Percentiles rank a stretch among this genome's conserved stretches.
Evolutionary conservation across 2,113 vertebrate species (phyloP).

Genomic region (Oceanites oceanicus): DNA sequence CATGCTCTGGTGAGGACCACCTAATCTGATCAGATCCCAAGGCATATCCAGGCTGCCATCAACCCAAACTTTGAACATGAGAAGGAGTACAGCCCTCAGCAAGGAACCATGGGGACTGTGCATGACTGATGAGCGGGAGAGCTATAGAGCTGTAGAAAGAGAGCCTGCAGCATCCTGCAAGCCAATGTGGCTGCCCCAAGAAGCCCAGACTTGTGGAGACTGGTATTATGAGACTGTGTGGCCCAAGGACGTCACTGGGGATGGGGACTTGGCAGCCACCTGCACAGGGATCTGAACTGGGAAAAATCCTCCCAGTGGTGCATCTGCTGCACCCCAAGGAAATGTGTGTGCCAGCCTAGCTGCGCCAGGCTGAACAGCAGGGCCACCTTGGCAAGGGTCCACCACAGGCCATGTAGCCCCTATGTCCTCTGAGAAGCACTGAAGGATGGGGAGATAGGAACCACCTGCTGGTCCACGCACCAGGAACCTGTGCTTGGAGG

Average conservation of each 20-base stretch:
- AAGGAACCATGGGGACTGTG: not conserved
- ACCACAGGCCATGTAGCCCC: not conserved
- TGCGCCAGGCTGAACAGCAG: not conserved
- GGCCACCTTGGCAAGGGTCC: not conserved
- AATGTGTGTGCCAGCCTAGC: not conserved
- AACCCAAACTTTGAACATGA: not conserved
- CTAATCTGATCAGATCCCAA: conserved; percentile 29
- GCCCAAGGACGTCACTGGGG: not conserved
- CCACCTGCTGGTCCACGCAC: not conserved
- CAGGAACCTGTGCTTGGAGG: not conserved
- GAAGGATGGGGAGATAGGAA: not conserved
- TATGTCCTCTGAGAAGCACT: not conserved
- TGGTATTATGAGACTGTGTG: rapidly evolving
- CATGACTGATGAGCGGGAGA: not conserved
- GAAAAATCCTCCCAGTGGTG: not conserved
- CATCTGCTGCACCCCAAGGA: not conserved
- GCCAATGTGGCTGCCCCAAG: not conserved
- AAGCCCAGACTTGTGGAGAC: not conserved
- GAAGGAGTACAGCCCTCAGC: not conserved
- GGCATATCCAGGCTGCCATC: not conserved
- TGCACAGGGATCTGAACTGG: not conserved
- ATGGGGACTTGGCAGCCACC: not conserved
- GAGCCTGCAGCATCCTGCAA: not conserved
- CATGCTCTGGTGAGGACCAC: conserved; percentile 50
- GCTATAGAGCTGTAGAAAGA: not conserved